These are phyloP conservation scores for Eulemur rubriventer DNA, from an alignment of 2,797 vertebrate species.

Conservation along the genomic window DNA sequence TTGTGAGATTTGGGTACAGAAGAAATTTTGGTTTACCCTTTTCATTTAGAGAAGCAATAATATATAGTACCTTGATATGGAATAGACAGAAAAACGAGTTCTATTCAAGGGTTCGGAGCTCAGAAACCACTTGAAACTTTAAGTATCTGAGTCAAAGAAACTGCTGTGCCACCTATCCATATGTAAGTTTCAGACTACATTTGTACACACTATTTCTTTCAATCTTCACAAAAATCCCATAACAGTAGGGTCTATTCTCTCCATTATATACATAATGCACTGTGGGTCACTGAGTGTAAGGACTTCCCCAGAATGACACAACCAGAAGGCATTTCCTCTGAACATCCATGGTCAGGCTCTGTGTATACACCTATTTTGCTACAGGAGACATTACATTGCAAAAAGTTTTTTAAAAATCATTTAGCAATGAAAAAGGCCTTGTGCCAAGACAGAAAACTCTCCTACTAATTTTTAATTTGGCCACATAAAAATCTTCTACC, in stretches of 20 bases:
- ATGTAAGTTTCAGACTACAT: background rate
- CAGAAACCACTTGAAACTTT: constrained; percentile 20
- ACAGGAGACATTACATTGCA: background rate
- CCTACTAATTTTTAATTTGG: constrained; percentile 22
- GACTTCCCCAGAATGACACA: constrained; percentile 4
- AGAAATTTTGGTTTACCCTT: background rate
- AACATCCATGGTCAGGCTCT: background rate
- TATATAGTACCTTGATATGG: background rate
- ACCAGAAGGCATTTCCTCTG: background rate
- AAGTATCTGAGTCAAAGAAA: constrained; percentile 14
- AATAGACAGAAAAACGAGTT: background rate
- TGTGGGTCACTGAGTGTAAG: background rate
- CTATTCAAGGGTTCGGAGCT: background rate
- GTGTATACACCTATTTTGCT: background rate
- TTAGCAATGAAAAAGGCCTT: background rate
- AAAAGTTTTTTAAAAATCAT: background rate
- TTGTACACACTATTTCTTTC: background rate
- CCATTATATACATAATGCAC: background rate
- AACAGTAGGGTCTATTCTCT: background rate
- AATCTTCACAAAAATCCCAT: background rate
- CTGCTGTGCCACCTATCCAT: background rate
- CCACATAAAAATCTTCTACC: background rate
- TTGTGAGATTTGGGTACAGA: background rate
- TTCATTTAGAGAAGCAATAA: background rate
- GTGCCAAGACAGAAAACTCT: background rate